Base-by-base conservation (phyloP, 1,140 invertebrate species). In the Drosophila hydei region DNA sequence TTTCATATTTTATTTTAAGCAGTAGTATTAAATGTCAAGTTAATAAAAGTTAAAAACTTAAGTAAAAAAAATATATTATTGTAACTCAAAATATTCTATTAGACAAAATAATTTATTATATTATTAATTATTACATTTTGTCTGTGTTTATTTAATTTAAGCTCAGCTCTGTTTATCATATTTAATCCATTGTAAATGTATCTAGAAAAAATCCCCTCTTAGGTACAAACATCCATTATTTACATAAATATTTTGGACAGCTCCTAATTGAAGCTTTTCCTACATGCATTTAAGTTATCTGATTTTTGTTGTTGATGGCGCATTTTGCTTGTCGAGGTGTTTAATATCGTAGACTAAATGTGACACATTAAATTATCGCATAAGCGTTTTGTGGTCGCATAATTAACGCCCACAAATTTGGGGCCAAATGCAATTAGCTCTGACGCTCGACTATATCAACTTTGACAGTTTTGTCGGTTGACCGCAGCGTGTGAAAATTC, bases 401-500 rank as follows among this genome's bases (percentile, higher is more conserved):
- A 72, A 67, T 65, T 67, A 67, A 45, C 47, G 52, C 52, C 40
- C 9, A 30, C 62, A 38, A 27, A 61, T 77, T 71, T 69, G 50
- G 56, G 51, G 69, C 47, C 73, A 47, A 47, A n/a, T 79, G 70
- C 63, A 72, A 61, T 64, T 73, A 40, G 52, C 48, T 80, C 64
- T 59, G 63, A 61, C 48, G 72, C 62, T 30, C 14, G 75, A 59
- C 64, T 43, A 50, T 64, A 68, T 80, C 81, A 72, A 61, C 48
- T 75, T 63, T 80, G 77, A 87, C 81, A 85, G 59, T 81, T 81
- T 70, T 75, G 70, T 80, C 74, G 80, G 77, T 71, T 54, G 81
- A 62, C 69, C 76, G 74, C 50, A 85, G 80, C 80, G 73, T 84
- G 74, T 65, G 63, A 75, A 85, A 80, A 72, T 71, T 84, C 79